Evolutionary conservation across 23 tunicate genomes (phyloP).

Genomic region (Trididemnum miniatum): DNA sequence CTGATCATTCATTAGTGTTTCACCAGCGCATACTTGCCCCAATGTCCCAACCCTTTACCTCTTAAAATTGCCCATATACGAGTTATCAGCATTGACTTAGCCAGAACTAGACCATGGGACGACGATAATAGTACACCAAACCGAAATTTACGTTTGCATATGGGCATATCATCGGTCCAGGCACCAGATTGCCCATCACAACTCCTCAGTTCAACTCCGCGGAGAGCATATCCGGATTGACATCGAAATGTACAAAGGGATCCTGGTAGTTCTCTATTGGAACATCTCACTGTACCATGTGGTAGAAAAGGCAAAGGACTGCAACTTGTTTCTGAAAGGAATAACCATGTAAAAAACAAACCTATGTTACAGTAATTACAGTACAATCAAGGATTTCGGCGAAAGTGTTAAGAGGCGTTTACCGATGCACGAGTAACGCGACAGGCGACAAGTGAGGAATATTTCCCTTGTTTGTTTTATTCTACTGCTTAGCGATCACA

Average conservation of each 20-base stretch:
- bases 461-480: too few relatives aligned
- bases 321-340: constrained; percentile 12
- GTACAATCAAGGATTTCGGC: too few relatives aligned
- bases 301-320: constrained; percentile 24
- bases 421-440: too few relatives aligned
- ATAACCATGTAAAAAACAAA: background rate
- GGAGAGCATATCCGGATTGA: constrained; percentile 33
- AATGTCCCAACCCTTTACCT: background rate
- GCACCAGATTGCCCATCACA: constrained; percentile 43
- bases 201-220: constrained; percentile 24
- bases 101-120: background rate
- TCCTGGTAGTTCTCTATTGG: constrained; percentile 41
- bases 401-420: too few relatives aligned
- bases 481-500: too few relatives aligned
- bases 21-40: too few relatives aligned
- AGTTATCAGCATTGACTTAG: background rate
- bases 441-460: too few relatives aligned
- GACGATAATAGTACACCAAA: background rate
- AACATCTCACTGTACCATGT: constrained; percentile 38
- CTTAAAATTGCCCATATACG: background rate
- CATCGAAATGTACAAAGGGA: constrained; percentile 63
- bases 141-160: constrained; percentile 51
- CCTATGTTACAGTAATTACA: background rate
- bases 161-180: constrained; percentile 47
- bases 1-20: too few relatives aligned